Evolutionary conservation across 2,888 invertebrate genomes (phyloP), one percentile per base, ranked within the genome.

Genomic region (Pandemis heparana): DNA sequence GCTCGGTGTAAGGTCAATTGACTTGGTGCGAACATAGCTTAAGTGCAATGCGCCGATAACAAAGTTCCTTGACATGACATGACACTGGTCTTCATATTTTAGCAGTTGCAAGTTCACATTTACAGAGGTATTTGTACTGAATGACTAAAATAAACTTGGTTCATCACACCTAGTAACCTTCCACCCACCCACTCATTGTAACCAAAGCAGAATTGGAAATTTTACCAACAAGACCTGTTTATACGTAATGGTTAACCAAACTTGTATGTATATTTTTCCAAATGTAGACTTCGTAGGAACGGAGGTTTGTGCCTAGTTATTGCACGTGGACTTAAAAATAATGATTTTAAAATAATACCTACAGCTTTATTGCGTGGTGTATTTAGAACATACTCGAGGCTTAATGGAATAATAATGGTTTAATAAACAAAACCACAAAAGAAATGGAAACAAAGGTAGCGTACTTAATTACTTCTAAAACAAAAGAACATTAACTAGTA

Each of bases 11-110:
- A 32, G 23, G 23, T 32, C 23, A 32, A 32, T 32, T 48, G n/a
- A 48, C 7, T 18, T 53, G 53, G 7, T 16, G 51, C 41, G 43
- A 32, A 56, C 23, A 23, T 51, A 12, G n/a, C 32, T 41, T 10
- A 32, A 60, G 71, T 60, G 71, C 65, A 71, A 68, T 39, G 53
- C 41, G 60, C 67, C 56, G 46, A 63, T 72, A 63, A 68, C 16
- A 56, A 70, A 64, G 64, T 64, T 66, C 51, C 60, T 67, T 72
- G 62, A 62, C 71, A 43, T 5, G 56, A 56, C 16, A 53, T 53
- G 18, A 16, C 16, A 53, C 23, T 32, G 23, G 32, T 16, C 61
- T 41, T n/a, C 23, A 41, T 48, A 18, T 48, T 38, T 38, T 41
- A 23, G n/a, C 43, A 16, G n/a, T 12, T 62, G 46, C 53, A 68